A percentile compares a stretch with the other conserved stretches of the same genome.
phyloP scores from a whole-genome alignment of 1,140 invertebrate genomes.

The Alviniconcha marisindica region DNA sequence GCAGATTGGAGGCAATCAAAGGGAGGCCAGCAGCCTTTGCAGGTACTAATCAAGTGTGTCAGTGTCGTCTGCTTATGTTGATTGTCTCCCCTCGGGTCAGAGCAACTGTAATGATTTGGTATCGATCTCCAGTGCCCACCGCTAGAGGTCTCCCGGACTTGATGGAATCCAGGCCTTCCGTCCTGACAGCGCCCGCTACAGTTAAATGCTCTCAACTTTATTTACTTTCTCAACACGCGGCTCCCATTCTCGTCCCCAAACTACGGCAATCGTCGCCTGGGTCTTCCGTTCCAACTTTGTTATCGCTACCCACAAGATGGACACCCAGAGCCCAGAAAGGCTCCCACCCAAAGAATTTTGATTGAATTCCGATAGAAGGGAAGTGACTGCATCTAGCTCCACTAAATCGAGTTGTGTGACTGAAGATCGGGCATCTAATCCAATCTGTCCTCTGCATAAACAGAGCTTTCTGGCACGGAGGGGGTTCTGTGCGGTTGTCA shows the following conservation, averaged over 20 bases:
- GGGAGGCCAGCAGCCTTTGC: constrained; percentile 17
- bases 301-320: neutral
- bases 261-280: neutral
- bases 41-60: constrained; percentile 38
- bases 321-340: neutral
- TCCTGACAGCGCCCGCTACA: neutral
- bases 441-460: constrained; percentile 10
- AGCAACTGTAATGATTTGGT: constrained; percentile 19
- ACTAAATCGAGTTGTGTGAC: constrained; percentile 2
- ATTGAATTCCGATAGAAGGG: neutral
- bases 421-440: neutral
- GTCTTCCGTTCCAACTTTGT: neutral
- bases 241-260: neutral
- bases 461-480: neutral
- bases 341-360: neutral
- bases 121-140: constrained; percentile 7
- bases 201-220: constrained; percentile 6
- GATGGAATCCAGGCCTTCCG: neutral
- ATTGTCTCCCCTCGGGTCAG: constrained; percentile 19
- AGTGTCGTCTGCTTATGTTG: constrained; percentile 37
- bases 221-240: constrained; percentile 12
- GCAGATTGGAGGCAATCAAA: constrained; percentile 28
- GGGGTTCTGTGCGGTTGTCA: neutral
- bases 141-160: neutral
- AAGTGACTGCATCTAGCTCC: neutral